A percentile compares a stretch with the other conserved stretches of the same genome.
Evolutionary conservation across 2,113 vertebrate species (phyloP).

Genomic region (Zootoca vivipara): DNA sequence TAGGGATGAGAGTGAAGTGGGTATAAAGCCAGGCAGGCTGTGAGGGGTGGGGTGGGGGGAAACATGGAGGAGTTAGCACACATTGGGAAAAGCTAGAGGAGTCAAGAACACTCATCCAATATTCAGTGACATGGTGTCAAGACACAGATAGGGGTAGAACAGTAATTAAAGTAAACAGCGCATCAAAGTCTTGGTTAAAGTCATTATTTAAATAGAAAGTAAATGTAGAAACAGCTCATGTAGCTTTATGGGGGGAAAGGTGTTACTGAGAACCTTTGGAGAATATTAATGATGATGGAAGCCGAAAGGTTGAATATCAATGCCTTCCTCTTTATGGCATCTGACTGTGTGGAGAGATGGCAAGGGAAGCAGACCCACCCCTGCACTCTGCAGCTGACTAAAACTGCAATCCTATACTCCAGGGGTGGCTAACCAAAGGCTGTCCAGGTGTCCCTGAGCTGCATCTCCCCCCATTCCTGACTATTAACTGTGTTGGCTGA

Average conservation of each 20-base stretch:
- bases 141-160: conserved; percentile 67
- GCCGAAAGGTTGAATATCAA: conserved; percentile 64
- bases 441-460: conserved; percentile 19
- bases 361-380: conserved; percentile 43
- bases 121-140: conserved; percentile 71
- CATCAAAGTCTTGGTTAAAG: conserved; percentile 76
- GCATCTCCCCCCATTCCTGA: no score
- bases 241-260: conserved; percentile 63
- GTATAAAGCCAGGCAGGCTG: conserved; percentile 6
- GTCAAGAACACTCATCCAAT: conserved; percentile 69
- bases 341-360: conserved; percentile 64
- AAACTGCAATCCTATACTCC: neutral
- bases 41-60: conserved; percentile 10
- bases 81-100: conserved; percentile 33
- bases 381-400: conserved; percentile 36
- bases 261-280: conserved; percentile 77
- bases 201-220: conserved; percentile 75
- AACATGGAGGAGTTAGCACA: neutral
- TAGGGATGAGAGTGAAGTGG: conserved; percentile 56
- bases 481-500: no score
- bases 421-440: neutral
- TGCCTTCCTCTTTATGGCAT: conserved; percentile 66
- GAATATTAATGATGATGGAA: conserved; percentile 78
- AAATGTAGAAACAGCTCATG: conserved; percentile 64
- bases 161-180: conserved; percentile 79